These are phyloP conservation scores for Vollenhovia emeryi DNA, from an alignment of 1,140 invertebrate species.

Conservation along the genomic window DNA sequence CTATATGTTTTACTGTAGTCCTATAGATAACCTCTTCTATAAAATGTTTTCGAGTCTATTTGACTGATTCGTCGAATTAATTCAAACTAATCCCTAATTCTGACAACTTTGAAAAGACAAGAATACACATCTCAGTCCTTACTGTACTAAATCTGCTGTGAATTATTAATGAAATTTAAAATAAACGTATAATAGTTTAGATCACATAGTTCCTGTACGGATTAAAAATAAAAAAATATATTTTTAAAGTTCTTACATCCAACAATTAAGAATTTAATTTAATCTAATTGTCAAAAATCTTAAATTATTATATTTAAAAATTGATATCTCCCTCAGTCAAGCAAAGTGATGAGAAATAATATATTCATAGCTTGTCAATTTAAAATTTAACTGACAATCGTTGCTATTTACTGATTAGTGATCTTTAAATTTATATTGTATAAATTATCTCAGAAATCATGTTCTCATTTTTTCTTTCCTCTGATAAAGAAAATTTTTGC, in stretches of 20 bases:
- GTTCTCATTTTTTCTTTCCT: neutral
- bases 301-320: neutral
- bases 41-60: neutral
- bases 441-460: neutral
- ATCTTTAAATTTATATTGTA: neutral
- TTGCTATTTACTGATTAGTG: neutral
- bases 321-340: neutral
- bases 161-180: neutral
- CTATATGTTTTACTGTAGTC: neutral
- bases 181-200: neutral
- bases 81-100: neutral
- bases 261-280: neutral
- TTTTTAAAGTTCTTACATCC: neutral
- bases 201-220: neutral
- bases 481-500: neutral
- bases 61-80: neutral
- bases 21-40: neutral
- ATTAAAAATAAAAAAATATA: neutral
- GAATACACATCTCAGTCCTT: neutral
- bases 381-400: neutral
- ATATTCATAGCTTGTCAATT: neutral
- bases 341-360: neutral
- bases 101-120: neutral
- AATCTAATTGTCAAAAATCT: neutral
- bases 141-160: neutral